phyloP scores from a whole-genome alignment of 2,797 vertebrate species.

The Microctenopoma lineatum region DNA sequence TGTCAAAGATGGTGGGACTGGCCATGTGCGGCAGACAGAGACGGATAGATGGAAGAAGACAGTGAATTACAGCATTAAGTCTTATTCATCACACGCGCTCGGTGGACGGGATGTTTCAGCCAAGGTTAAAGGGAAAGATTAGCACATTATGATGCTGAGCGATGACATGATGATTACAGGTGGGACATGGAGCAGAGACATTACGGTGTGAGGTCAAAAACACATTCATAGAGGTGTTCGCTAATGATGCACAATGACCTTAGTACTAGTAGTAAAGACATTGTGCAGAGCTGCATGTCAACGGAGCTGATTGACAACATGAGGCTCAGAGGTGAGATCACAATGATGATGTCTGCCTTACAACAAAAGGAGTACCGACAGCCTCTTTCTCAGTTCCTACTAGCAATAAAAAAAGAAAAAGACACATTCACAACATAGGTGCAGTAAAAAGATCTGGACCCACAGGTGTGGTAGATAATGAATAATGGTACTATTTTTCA shows the following conservation, averaged over 20 bases:
- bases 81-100: slow-evolving; percentile 44
- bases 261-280: too few relatives aligned
- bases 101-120: slow-evolving; percentile 7
- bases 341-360: too few relatives aligned
- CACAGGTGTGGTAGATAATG: not conserved
- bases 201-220: slow-evolving; percentile 31
- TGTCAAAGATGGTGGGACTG: slow-evolving; percentile 27
- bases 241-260: not conserved
- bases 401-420: not conserved
- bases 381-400: too few relatives aligned
- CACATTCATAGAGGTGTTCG: slow-evolving; percentile 8
- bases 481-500: not conserved
- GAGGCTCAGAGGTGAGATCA: not conserved
- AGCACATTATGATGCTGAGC: slow-evolving; percentile 23
- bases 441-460: not conserved
- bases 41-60: slow-evolving; percentile 31
- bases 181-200: slow-evolving; percentile 33
- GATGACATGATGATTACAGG: slow-evolving; percentile 33
- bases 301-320: not conserved
- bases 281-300: not conserved
- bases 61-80: slow-evolving; percentile 28
- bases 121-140: slow-evolving; percentile 43
- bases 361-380: too few relatives aligned
- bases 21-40: slow-evolving; percentile 28
- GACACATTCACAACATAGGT: not conserved